phyloP scores from a whole-genome alignment of 2,888 invertebrate genomes.

The Eulithis testata region DNA sequence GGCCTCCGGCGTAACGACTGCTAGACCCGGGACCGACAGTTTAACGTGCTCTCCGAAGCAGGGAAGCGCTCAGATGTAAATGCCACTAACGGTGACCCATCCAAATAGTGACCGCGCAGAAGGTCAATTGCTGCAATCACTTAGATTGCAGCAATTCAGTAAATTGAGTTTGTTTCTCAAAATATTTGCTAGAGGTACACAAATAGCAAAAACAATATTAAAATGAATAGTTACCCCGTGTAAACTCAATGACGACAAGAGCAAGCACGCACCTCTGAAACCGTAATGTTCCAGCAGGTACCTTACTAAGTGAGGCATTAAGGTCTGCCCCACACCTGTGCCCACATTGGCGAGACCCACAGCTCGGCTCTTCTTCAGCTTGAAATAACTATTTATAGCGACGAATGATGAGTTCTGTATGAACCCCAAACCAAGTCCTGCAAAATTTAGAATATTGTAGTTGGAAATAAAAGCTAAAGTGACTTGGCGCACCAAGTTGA shows the following conservation, averaged over 20 bases:
- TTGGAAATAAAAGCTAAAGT: not conserved
- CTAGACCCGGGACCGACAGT: too few species aligned
- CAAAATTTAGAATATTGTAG: slow-evolving; percentile 29
- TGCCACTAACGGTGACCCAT: too few species aligned
- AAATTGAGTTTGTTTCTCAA: not conserved
- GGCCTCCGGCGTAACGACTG: too few species aligned
- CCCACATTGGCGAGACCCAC: slow-evolving; percentile 91
- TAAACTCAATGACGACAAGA: slow-evolving; percentile 86
- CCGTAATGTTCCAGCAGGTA: slow-evolving; percentile 87
- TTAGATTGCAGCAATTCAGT: too few species aligned
- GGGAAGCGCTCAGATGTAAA: too few species aligned
- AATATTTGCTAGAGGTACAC: not conserved
- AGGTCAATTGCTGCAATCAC: too few species aligned
- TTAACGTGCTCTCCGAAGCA: too few species aligned
- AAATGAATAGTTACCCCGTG: slow-evolving; percentile 83
- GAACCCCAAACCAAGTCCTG: slow-evolving; percentile 88
- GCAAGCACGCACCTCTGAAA: slow-evolving; percentile 86
- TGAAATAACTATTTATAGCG: slow-evolving; percentile 89
- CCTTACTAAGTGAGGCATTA: slow-evolving; percentile 89
- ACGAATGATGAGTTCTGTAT: slow-evolving; percentile 89
- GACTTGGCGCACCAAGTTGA: too few species aligned
- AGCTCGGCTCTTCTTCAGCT: slow-evolving; percentile 87
- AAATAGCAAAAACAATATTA: slow-evolving; percentile 24
- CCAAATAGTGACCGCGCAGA: too few species aligned
- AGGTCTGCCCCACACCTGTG: slow-evolving; percentile 89